Conservation (phyloP, 2,113 vertebrate species). For the Thryonomys swinderianus region DNA sequence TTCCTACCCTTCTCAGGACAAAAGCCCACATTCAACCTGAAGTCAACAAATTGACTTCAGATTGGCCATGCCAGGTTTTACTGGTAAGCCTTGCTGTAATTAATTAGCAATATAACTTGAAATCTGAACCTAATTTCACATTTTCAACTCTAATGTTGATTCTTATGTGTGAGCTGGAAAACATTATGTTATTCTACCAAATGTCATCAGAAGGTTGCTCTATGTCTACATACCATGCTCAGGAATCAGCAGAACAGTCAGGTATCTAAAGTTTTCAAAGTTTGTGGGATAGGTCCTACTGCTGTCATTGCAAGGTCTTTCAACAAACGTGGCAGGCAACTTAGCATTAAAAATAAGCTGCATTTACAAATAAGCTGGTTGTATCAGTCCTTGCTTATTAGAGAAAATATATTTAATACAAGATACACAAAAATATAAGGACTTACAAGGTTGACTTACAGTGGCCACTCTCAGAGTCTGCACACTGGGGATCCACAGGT, state of each 20-base stretch:
- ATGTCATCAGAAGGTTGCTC: not conserved
- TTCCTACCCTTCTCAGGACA: not conserved
- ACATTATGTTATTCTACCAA: not conserved
- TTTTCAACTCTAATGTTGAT: not conserved
- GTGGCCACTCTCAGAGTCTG: not conserved
- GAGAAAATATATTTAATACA: not conserved
- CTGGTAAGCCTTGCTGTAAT: not conserved
- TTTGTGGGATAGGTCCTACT: not conserved
- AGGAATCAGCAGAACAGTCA: not conserved
- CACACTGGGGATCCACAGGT: not conserved
- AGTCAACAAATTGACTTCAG: not conserved
- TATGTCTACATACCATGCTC: not conserved
- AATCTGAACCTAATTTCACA: not conserved
- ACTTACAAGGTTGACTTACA: not conserved
- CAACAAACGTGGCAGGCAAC: not conserved
- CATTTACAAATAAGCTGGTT: not conserved
- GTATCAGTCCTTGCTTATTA: not conserved
- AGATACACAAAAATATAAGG: not conserved
- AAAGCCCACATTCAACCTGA: too few relatives aligned
- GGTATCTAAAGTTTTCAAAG: not conserved
- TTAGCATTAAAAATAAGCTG: not conserved
- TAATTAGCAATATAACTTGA: not conserved
- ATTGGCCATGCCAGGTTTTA: not conserved
- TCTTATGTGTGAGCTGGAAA: not conserved
- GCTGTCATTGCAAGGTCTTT: not conserved